Percentiles rank a stretch among this genome's conserved stretches.
phyloP scores from a whole-genome alignment of 2,113 vertebrate genomes.

The Sceloporus tristichus region DNA sequence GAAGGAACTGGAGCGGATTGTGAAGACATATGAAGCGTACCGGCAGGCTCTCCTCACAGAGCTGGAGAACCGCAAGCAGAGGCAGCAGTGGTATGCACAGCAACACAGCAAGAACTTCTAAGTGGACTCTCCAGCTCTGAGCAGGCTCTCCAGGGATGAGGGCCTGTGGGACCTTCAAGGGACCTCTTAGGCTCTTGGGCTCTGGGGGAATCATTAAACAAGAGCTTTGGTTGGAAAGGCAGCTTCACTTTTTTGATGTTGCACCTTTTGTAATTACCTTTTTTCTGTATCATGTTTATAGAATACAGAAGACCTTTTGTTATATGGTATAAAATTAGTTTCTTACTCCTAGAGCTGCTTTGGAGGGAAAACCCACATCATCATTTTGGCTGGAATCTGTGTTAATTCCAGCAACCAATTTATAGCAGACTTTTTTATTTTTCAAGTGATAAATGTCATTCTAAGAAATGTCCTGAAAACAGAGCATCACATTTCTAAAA shows the following conservation, averaged over 20 bases:
- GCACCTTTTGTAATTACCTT: conserved; percentile 75
- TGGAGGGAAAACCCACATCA: too few species aligned
- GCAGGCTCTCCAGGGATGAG: background rate
- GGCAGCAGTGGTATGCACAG: conserved; percentile 94
- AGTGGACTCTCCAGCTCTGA: conserved; percentile 44
- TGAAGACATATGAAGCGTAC: conserved; percentile 96
- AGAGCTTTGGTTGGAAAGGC: conserved; percentile 74
- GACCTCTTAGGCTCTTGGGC: conserved; percentile 45
- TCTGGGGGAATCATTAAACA: conserved; percentile 38
- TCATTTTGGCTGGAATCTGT: background rate
- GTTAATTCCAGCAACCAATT: conserved; percentile 21
- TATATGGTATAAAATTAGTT: conserved; percentile 51
- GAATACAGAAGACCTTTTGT: conserved; percentile 48
- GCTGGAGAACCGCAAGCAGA: conserved; percentile 92
- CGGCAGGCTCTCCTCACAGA: conserved; percentile 91
- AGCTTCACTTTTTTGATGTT: conserved; percentile 73
- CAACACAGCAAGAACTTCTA: conserved; percentile 89
- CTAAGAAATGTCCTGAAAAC: conserved; percentile 5
- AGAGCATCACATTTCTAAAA: background rate
- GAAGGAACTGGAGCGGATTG: conserved; percentile 98
- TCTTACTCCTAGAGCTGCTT: conserved; percentile 54
- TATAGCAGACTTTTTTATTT: conserved; percentile 37
- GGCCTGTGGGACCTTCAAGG: conserved; percentile 57
- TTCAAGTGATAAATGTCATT: conserved; percentile 41
- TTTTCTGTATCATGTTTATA: conserved; percentile 73